Evolutionary conservation across 2,113 vertebrate species (phyloP), one percentile per base, ranked within the genome.

Genomic region (Carollia perspicillata): DNA sequence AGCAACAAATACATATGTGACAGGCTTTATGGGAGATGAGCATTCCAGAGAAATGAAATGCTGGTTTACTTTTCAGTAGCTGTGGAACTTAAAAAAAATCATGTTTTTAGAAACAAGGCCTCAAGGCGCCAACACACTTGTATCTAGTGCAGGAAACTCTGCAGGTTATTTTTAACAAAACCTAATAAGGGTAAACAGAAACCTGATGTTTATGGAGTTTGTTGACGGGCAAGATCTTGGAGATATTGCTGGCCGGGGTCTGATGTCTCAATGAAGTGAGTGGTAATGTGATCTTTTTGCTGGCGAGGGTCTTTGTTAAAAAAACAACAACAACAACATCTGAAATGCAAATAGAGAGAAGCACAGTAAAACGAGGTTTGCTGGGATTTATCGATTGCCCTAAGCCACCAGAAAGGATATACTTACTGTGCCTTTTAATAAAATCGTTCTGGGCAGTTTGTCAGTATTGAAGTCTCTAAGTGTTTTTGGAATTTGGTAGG

Each of bases 1-100:
- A 98, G 99, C 98, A 92, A 97, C 98, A 97, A 97, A 98, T 97
- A 97, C 98, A 90, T 89, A 96, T 97, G 98, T 98, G 98, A 98
- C 98, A 98, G 98, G 96, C 99, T 98, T 98, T 98, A 97, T 98
- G 97, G 98, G 97, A 98, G 98, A 97, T 94, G 97, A 98, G 96
- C 87, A 93, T 96, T 96, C 97, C 95, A 81, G 94, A 95, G 94
- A 90, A 96, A 84, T 97, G 95, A 97, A 97, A 95, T 86, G 98
- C 91, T 93, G 72, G 94, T 93, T 96, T 97, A 94, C 97, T 89
- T 96, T 95, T 94, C 93, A 94, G 95, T 69, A 79, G 86, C 87
- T 89, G 1, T 93, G 92, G 74, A 87, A 37, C 90, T 93, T 53
- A 9, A 72, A 37, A 42, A 58, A 49, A 68, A 65, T 13, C 3